Base-by-base conservation (phyloP, 2,888 invertebrate genomes). In the Lasioglossum vierecki region DNA sequence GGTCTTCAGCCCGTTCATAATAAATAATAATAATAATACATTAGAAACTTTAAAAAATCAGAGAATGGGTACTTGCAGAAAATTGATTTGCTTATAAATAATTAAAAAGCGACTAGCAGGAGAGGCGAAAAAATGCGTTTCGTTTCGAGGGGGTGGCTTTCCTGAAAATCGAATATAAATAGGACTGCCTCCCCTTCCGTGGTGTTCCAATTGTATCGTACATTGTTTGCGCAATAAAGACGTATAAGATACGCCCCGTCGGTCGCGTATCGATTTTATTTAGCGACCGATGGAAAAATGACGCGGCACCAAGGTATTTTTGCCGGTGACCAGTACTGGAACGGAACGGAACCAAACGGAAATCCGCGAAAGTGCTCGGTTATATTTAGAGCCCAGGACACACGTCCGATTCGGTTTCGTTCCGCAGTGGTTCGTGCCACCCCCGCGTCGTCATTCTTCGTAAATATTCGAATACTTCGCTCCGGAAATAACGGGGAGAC, bases 391-490 rank as follows among this genome's bases (percentile, higher is more conserved):
- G n/a, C 30, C 22, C 72, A 46, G 71, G 72, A 76, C 79, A 70
- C 79, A 73, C 44, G 30, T 70, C 79, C 76, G 76, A 39, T 68
- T 84, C 57, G 79, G 30, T 73, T 68, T 49, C 60, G 60, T 63
- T 85, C 85, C 63, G 46, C 18, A n/a, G 77, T 63, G 80, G 75
- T 22, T 26, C 11, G 30, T 46, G 68, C 76, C 73, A 76, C 60
- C 41, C 68, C 30, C 60, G 44, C 30, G 9, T 13, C 63, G 35
- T 80, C 35, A 39, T 49, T 80, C 66, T 79, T 85, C 81, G 85
- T 85, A 78, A 85, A 81, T 85, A 85, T 85, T 85, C 75, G 75
- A 85, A 80, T 74, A 63, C 49, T 72, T 78, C 49, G 57, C 46
- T 41, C 35, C 74, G 68, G 71, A 57, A 76, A 71, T 80, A 85